Percentiles rank a stretch among this genome's conserved stretches.
These are phyloP conservation scores for Archilochus colubris DNA, from an alignment of 2,113 vertebrate genomes.

Conservation along the genomic window DNA sequence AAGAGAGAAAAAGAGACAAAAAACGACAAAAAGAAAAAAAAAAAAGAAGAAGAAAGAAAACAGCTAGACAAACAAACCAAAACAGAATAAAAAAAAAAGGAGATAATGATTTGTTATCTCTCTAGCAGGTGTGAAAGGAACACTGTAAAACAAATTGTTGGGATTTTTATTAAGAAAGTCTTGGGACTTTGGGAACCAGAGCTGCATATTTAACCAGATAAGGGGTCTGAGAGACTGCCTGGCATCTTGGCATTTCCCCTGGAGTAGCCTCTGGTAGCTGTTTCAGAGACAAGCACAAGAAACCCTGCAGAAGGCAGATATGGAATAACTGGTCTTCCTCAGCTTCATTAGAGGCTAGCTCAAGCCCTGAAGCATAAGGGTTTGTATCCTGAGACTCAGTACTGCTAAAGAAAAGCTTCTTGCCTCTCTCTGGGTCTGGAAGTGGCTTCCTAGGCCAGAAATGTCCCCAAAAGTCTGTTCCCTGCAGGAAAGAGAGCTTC, in stretches of 20 bases:
- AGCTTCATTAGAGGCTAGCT: background rate
- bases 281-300: background rate
- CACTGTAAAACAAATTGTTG: background rate
- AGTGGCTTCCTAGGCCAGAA: background rate
- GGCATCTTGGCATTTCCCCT: background rate
- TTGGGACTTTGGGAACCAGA: background rate
- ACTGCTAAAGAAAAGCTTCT: background rate
- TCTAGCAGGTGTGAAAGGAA: background rate
- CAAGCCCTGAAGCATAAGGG: background rate
- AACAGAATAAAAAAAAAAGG: background rate
- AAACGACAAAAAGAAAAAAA: background rate
- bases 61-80: background rate
- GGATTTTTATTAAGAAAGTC: background rate
- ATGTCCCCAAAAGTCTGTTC: background rate
- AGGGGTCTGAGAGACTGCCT: background rate
- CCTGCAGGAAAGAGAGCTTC: background rate
- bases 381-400: background rate
- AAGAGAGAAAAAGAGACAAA: background rate
- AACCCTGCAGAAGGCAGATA: slow-evolving; percentile 29
- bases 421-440: background rate
- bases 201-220: background rate
- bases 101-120: background rate
- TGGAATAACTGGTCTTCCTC: background rate
- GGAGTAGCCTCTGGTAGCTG: background rate
- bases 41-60: background rate